Evolutionary conservation across 2,113 vertebrate genomes (phyloP).

Genomic region (Triplophysa tibetana): DNA sequence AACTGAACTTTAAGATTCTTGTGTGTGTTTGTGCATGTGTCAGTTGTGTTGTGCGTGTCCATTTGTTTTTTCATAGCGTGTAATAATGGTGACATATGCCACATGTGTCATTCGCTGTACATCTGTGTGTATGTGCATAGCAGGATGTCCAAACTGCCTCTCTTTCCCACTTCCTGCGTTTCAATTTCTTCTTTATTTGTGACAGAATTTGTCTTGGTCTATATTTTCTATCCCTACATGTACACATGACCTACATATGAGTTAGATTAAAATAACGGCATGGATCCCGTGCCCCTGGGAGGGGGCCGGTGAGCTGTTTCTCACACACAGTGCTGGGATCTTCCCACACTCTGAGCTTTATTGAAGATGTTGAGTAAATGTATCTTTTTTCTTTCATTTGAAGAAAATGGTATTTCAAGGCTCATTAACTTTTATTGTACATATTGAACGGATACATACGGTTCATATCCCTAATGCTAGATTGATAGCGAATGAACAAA

Average conservation of each 20-base stretch:
- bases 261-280: conserved; percentile 22
- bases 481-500: conserved; percentile 16
- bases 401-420: conserved; percentile 25
- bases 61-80: background rate
- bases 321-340: background rate
- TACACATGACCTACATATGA: conserved; percentile 19
- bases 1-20: conserved; percentile 36
- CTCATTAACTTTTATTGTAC: conserved; percentile 23
- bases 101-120: background rate
- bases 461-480: conserved; percentile 21
- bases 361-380: conserved; percentile 26
- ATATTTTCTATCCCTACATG: conserved; percentile 15
- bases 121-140: background rate
- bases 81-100: conserved; percentile 34
- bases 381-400: conserved; percentile 13
- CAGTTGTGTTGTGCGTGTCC: conserved; percentile 14
- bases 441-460: conserved; percentile 11
- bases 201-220: background rate
- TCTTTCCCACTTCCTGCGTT: background rate
- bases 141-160: conserved; percentile 15
- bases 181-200: background rate
- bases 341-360: conserved; percentile 16
- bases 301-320: background rate
- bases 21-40: conserved; percentile 20
- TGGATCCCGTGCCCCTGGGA: background rate